phyloP scores from a whole-genome alignment of 2,888 invertebrate genomes.

The Tricholauxania praeusta region DNA sequence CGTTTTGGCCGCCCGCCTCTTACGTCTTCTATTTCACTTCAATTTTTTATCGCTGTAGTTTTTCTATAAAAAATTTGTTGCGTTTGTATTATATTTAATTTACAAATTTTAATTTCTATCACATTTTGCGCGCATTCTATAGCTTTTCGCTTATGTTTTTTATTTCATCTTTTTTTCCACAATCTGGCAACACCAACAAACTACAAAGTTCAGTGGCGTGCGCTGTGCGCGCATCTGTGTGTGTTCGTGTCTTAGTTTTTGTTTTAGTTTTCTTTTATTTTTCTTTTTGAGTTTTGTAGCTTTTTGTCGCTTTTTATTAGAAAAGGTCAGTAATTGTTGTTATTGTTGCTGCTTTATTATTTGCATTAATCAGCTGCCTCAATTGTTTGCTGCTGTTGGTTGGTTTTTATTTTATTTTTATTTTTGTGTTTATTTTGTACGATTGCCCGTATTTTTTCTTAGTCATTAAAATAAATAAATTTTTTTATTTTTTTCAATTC shows the following conservation, averaged over 20 bases:
- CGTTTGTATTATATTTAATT: background rate
- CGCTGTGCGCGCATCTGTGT: no score
- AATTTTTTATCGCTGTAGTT: background rate
- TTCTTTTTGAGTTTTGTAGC: background rate
- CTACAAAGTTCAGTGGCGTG: no score
- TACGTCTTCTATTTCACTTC: background rate
- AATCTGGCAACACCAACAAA: background rate
- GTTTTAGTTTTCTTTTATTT: no score
- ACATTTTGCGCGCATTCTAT: background rate
- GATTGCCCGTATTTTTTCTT: background rate
- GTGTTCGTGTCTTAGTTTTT: no score
- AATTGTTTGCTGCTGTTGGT: background rate
- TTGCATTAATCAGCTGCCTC: background rate
- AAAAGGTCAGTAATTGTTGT: conserved; percentile 26
- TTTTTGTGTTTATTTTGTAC: conserved; percentile 1
- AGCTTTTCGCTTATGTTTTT: no score
- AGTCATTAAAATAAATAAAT: conserved; percentile 6
- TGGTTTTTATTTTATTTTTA: background rate
- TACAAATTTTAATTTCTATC: background rate
- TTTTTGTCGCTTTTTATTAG: conserved; percentile 16
- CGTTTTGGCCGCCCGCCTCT: background rate
- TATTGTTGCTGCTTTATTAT: conserved; percentile 4
- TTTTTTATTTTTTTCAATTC: background rate
- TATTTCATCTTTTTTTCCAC: background rate
- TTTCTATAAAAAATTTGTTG: background rate